Evolutionary conservation across 2,888 invertebrate species (phyloP).

Genomic region (Macaria liturata): DNA sequence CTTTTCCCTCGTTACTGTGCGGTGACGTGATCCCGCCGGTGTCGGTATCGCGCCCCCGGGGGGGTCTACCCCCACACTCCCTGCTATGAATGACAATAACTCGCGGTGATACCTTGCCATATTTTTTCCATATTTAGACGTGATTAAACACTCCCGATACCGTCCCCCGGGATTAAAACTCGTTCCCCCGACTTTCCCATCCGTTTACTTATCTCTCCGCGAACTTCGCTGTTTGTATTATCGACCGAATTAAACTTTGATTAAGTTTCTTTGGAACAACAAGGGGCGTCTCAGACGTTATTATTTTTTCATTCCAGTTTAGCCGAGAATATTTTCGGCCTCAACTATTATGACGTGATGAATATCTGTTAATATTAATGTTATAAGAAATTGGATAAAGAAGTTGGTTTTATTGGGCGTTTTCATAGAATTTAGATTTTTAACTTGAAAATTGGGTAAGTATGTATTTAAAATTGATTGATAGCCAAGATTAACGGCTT

Average conservation of each 20-base stretch:
- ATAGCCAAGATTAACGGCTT: too few species aligned
- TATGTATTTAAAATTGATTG: too few species aligned
- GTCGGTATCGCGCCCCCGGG: slow-evolving; percentile 58
- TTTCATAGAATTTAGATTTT: slow-evolving; percentile 7
- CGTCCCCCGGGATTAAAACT: slow-evolving; percentile 66
- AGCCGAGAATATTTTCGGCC: slow-evolving; percentile 24
- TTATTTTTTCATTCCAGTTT: slow-evolving; percentile 36
- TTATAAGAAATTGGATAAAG: slow-evolving; percentile 8
- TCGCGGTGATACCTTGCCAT: slow-evolving; percentile 69
- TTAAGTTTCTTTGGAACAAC: slow-evolving; percentile 62
- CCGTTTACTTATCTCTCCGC: slow-evolving; percentile 68
- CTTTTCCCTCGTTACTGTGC: slow-evolving; percentile 56
- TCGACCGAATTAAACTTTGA: slow-evolving; percentile 75
- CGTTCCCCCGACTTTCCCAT: slow-evolving; percentile 66
- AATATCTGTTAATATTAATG: slow-evolving; percentile 11
- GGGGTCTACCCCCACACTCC: slow-evolving; percentile 37
- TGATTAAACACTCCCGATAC: slow-evolving; percentile 76
- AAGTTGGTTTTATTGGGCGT: background rate
- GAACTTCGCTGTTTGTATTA: slow-evolving; percentile 74
- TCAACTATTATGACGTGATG: slow-evolving; percentile 27
- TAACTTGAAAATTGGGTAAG: background rate
- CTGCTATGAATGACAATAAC: slow-evolving; percentile 81
- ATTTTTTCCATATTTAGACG: slow-evolving; percentile 79
- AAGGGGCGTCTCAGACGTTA: slow-evolving; percentile 41
- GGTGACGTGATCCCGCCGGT: slow-evolving; percentile 63